A percentile compares a stretch with the other conserved stretches of the same genome.
Conservation (phyloP, 2,797 vertebrate species). For the Channa striata region DNA sequence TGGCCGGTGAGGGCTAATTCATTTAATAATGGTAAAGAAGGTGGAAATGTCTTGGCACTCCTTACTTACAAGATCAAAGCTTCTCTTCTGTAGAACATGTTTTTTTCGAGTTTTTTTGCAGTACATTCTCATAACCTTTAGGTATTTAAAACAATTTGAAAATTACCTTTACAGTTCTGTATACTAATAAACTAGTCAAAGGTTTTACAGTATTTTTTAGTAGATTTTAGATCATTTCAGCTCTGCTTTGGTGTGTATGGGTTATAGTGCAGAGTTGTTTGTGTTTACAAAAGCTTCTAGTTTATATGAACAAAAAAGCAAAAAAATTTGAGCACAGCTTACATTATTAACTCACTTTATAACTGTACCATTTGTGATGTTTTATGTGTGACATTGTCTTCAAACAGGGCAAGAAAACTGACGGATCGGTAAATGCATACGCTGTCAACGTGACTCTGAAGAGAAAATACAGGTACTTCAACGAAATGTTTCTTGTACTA, state of each 20-base stretch:
- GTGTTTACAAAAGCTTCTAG: neutral
- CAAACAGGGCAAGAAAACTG: conserved; percentile 91
- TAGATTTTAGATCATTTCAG: too few species aligned
- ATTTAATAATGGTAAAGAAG: neutral
- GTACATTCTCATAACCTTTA: too few species aligned
- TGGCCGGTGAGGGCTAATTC: neutral
- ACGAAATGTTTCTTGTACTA: neutral
- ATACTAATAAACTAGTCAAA: too few species aligned
- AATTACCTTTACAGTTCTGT: too few species aligned
- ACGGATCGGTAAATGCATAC: conserved; percentile 90
- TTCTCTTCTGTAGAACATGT: too few species aligned
- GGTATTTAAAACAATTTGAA: too few species aligned
- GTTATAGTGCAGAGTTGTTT: conserved; percentile 3
- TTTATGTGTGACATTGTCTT: conserved; percentile 34
- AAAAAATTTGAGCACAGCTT: neutral
- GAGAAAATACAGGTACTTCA: conserved; percentile 94
- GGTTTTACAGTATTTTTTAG: too few species aligned
- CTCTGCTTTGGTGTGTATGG: neutral
- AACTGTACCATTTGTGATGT: neutral
- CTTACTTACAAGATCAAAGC: too few species aligned
- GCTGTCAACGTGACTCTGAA: conserved; percentile 95
- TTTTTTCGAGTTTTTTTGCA: too few species aligned
- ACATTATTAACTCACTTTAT: neutral
- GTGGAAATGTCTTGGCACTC: neutral
- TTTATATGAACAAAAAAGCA: neutral